Evolutionary conservation across 2,113 vertebrate genomes (phyloP).

Genomic region (Zosterops borbonicus): DNA sequence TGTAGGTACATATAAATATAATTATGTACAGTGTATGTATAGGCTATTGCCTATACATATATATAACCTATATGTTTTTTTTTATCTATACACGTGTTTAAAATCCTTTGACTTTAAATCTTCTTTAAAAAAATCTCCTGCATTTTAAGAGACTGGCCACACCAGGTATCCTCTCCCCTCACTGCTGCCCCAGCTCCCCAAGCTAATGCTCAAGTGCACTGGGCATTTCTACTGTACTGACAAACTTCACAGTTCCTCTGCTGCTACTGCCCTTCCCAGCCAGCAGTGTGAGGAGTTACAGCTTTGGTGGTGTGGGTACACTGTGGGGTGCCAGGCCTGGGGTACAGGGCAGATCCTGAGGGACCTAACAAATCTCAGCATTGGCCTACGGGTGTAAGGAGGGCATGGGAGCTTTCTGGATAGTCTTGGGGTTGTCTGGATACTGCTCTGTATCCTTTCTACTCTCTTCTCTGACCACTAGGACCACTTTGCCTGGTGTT

Average conservation of each 20-base stretch:
- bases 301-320: neutral
- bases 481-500: neutral
- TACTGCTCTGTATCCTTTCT: neutral
- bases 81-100: neutral
- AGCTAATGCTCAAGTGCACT: neutral
- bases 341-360: neutral
- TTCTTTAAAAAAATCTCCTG: neutral
- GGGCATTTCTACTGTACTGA: neutral
- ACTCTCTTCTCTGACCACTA: neutral
- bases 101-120: neutral
- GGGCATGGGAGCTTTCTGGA: neutral
- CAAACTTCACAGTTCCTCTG: neutral
- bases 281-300: neutral
- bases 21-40: neutral
- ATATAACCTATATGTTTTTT: neutral
- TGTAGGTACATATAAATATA: neutral
- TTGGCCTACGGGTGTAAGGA: neutral
- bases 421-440: neutral
- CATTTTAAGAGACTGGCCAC: neutral
- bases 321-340: neutral
- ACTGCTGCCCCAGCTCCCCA: neutral
- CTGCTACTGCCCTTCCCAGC: neutral
- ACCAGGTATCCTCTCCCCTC: neutral
- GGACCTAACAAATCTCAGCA: neutral
- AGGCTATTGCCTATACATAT: neutral